phyloP scores from a whole-genome alignment of 2,113 vertebrate species.

The Gracilinanus agilis region DNA sequence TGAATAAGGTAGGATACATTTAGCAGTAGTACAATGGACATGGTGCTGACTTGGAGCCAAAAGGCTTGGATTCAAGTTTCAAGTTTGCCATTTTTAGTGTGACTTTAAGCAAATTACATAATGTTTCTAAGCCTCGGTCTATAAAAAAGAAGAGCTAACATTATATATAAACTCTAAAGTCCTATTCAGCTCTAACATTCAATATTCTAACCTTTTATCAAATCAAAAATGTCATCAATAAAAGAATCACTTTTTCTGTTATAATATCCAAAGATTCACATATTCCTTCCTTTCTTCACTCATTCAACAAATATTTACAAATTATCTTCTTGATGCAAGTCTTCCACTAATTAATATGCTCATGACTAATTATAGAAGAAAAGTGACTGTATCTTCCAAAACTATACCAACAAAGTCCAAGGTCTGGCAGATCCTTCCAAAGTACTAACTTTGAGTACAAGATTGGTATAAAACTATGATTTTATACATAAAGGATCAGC shows the following conservation, averaged over 20 bases:
- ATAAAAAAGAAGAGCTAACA: neutral
- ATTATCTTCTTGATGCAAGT: neutral
- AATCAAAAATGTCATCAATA: neutral
- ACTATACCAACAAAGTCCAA: neutral
- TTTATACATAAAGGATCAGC: neutral
- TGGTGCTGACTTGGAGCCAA: neutral
- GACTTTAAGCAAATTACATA: neutral
- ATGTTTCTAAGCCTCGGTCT: neutral
- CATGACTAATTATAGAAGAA: neutral
- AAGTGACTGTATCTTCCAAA: neutral
- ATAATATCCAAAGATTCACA: neutral
- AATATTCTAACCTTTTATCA: neutral
- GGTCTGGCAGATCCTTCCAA: neutral
- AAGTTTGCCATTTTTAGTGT: neutral
- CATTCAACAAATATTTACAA: neutral
- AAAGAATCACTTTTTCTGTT: neutral
- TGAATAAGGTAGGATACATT: neutral
- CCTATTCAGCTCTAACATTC: neutral
- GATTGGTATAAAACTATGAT: neutral
- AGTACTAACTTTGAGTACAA: neutral
- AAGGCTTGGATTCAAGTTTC: neutral
- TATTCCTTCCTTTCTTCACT: neutral
- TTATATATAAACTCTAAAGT: neutral
- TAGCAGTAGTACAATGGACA: neutral
- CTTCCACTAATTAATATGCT: neutral